A percentile compares a stretch with the other conserved stretches of the same genome.
phyloP scores from a whole-genome alignment of 2,888 invertebrate species.

The Hesperia comma region DNA sequence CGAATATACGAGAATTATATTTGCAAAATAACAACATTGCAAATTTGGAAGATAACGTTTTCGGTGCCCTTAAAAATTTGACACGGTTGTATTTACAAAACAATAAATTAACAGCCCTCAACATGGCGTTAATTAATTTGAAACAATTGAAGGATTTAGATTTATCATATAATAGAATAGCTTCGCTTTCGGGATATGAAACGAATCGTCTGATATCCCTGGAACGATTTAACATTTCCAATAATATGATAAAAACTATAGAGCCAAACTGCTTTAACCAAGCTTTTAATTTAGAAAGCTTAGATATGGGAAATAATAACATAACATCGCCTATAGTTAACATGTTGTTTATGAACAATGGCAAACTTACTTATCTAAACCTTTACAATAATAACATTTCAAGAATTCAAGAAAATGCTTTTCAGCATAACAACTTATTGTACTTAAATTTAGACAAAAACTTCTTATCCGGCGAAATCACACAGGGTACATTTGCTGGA shows the following conservation, averaged over 20 bases:
- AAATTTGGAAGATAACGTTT: conserved; percentile 55
- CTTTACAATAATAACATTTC: conserved; percentile 60
- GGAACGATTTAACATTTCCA: conserved; percentile 60
- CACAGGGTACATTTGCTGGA: conserved; percentile 59
- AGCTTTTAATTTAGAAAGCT: conserved; percentile 51
- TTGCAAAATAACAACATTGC: conserved; percentile 60
- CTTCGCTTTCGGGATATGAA: conserved; percentile 58
- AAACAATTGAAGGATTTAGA: conserved; percentile 58
- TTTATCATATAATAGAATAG: conserved; percentile 59
- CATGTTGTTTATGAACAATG: conserved; percentile 61
- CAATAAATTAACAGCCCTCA: conserved; percentile 59
- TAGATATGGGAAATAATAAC: conserved; percentile 66
- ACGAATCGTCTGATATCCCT: conserved; percentile 57
- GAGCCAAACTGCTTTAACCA: conserved; percentile 65
- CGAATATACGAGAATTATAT: conserved; percentile 54
- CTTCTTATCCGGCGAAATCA: conserved; percentile 57
- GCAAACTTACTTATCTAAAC: conserved; percentile 56
- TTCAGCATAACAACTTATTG: conserved; percentile 54
- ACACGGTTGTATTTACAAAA: conserved; percentile 53
- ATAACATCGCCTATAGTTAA: conserved; percentile 58
- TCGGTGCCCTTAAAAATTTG: conserved; percentile 54
- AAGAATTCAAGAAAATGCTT: conserved; percentile 58
- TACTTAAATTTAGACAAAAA: conserved; percentile 64
- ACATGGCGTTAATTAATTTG: conserved; percentile 59
- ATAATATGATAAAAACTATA: conserved; percentile 59